phyloP scores from a whole-genome alignment of 2,797 vertebrate genomes.

The Coracias cyanogaster region DNA sequence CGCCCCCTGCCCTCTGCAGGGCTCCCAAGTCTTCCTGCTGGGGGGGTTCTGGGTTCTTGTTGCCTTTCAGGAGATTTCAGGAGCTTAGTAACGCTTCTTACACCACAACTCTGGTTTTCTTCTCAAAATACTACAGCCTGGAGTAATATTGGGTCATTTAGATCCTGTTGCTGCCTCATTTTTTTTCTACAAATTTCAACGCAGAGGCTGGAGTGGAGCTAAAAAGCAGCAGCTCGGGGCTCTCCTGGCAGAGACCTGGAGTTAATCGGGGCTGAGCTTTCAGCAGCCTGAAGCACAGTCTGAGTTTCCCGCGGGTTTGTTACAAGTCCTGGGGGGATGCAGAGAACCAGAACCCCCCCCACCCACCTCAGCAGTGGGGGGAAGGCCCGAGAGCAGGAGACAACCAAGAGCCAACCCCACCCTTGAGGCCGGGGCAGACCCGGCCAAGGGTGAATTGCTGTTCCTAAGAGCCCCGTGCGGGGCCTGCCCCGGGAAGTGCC shows the following conservation, averaged over 20 bases:
- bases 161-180: not conserved
- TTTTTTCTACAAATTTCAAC: not conserved
- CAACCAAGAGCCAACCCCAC: not conserved
- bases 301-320: not conserved
- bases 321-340: accelerated
- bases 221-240: not conserved
- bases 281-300: not conserved
- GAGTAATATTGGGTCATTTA: not conserved
- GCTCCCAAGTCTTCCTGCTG: no score
- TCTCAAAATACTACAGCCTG: not conserved
- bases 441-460: not conserved
- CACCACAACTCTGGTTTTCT: not conserved
- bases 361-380: not conserved
- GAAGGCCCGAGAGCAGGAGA: no score
- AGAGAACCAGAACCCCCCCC: no score
- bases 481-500: not conserved
- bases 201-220: not conserved
- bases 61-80: not conserved
- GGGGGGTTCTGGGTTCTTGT: not conserved
- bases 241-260: accelerated
- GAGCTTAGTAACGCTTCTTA: not conserved
- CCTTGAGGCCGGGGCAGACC: not conserved
- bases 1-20: no score
- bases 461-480: accelerated
- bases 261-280: not conserved